A percentile compares a stretch with the other conserved stretches of the same genome.
Conservation (phyloP, 2,797 vertebrate species). For the Thripadectes ignobilis region DNA sequence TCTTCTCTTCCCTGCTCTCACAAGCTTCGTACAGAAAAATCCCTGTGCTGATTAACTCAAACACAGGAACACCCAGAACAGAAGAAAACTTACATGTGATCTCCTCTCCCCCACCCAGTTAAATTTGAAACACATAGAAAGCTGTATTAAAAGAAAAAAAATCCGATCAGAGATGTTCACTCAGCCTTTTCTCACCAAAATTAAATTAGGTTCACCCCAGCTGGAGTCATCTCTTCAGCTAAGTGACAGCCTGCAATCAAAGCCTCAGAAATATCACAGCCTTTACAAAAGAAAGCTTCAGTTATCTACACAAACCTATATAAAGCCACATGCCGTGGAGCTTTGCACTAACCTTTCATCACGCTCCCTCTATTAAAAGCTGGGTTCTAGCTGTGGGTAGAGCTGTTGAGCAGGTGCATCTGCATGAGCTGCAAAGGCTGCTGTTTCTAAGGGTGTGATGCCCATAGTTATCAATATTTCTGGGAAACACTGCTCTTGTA, state of each 20-base stretch:
- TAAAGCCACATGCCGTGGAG: not conserved
- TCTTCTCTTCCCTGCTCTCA: not conserved
- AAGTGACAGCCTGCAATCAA: constrained; percentile 52
- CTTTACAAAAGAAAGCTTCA: constrained; percentile 21
- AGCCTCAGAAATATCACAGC: constrained; percentile 34
- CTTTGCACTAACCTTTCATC: not conserved
- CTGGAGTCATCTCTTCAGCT: not conserved
- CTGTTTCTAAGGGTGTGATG: not conserved
- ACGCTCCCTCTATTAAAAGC: not conserved
- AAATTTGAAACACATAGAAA: not conserved
- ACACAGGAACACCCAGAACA: not conserved
- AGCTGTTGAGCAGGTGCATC: not conserved
- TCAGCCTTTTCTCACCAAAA: not conserved
- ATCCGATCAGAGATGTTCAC: not conserved
- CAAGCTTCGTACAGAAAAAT: not conserved
- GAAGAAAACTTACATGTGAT: not conserved
- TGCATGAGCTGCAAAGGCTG: not conserved
- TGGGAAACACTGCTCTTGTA: not conserved
- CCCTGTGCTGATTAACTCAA: not conserved
- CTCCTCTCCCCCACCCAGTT: not conserved
- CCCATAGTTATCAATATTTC: not conserved
- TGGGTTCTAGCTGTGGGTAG: not conserved
- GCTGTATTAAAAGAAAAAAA: not conserved
- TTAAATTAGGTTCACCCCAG: not conserved
- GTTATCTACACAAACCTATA: not conserved